A percentile compares a stretch with the other conserved stretches of the same genome.
These are phyloP conservation scores for Chrysolina oricalcia DNA, from an alignment of 2,888 invertebrate species.

Conservation along the genomic window DNA sequence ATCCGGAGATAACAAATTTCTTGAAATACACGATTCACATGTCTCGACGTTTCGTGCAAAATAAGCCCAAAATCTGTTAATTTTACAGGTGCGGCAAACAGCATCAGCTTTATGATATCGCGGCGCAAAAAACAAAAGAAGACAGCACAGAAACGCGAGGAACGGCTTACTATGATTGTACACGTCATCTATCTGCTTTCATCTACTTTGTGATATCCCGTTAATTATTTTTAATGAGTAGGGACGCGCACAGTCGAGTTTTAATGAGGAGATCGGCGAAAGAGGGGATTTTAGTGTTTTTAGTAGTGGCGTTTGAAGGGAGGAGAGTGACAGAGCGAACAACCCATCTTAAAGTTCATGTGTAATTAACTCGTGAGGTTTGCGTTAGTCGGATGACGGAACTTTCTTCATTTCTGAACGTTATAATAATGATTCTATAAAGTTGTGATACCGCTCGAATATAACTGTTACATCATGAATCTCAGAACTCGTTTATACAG, in stretches of 20 bases:
- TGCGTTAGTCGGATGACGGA: background rate
- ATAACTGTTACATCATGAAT: no score
- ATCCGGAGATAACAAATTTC: no score
- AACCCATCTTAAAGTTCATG: background rate
- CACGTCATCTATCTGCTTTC: slow-evolving; percentile 45
- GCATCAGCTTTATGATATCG: background rate
- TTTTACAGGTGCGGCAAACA: background rate
- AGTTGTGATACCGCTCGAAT: no score
- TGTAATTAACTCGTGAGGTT: slow-evolving; percentile 11
- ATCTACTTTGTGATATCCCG: slow-evolving; percentile 50
- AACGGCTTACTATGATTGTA: slow-evolving; percentile 18
- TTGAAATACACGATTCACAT: no score
- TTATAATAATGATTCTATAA: background rate
- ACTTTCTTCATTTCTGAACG: background rate
- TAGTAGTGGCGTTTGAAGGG: background rate
- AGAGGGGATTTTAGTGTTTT: background rate
- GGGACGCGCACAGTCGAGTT: slow-evolving; percentile 29
- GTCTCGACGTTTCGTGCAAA: no score
- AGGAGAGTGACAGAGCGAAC: background rate
- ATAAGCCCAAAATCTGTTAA: no score
- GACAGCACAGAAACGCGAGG: background rate
- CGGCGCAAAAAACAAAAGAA: slow-evolving; percentile 20
- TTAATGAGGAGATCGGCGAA: slow-evolving; percentile 24
- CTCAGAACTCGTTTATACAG: no score
- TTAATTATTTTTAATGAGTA: slow-evolving; percentile 57